Evolutionary conservation across 1,140 invertebrate genomes (phyloP).

Genomic region (Eurytemora carolleeae): DNA sequence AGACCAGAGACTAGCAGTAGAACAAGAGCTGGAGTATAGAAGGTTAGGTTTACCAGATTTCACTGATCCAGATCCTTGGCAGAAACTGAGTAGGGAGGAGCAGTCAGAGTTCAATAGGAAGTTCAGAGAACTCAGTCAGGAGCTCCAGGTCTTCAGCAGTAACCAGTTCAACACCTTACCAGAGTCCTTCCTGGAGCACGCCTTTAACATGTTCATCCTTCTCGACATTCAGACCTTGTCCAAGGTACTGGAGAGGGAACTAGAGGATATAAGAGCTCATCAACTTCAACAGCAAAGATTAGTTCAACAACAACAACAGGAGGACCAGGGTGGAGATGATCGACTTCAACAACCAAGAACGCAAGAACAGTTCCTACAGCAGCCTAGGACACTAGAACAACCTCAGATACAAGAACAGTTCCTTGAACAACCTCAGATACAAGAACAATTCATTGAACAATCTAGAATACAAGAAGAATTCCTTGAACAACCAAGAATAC

Average conservation of each 20-base stretch:
- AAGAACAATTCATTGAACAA: background rate
- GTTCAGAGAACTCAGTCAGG: background rate
- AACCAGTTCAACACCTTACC: background rate
- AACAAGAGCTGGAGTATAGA: background rate
- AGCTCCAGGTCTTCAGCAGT: background rate
- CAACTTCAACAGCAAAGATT: background rate
- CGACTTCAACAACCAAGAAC: background rate
- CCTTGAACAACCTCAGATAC: background rate
- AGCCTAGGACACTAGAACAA: background rate
- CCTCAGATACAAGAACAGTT: background rate
- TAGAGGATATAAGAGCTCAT: background rate
- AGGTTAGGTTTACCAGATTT: background rate
- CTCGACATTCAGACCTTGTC: background rate
- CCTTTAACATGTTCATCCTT: background rate
- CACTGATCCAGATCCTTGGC: background rate
- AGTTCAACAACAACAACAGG: background rate
- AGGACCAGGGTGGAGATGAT: background rate
- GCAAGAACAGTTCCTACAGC: background rate
- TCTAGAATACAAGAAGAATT: too few species aligned
- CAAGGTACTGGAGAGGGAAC: background rate
- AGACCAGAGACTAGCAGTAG: background rate
- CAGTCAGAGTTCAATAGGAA: background rate
- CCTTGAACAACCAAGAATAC: too few species aligned
- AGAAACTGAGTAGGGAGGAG: background rate
- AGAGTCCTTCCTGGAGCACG: background rate